A percentile compares a stretch with the other conserved stretches of the same genome.
These are phyloP conservation scores for Mus spicilegus DNA, from an alignment of 2,113 vertebrate species.

Conservation along the genomic window DNA sequence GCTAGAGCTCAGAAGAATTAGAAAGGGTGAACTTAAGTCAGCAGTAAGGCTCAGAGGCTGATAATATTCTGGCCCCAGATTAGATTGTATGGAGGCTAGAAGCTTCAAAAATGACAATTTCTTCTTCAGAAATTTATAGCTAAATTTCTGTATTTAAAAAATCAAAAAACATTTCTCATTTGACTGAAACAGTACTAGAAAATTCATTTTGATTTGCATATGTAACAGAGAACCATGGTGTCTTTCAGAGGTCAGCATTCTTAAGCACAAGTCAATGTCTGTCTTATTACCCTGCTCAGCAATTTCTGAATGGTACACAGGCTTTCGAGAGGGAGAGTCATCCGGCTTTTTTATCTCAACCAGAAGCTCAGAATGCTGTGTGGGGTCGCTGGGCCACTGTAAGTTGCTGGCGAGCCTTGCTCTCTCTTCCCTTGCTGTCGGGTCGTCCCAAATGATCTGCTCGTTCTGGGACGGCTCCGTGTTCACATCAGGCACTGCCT, in stretches of 20 bases:
- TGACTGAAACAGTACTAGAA: neutral
- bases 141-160: constrained; percentile 56
- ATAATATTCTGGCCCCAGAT: no score
- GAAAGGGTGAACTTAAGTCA: no score
- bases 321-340: constrained; percentile 83
- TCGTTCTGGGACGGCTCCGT: constrained; percentile 98
- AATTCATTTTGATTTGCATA: constrained; percentile 12
- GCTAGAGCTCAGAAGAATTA: no score
- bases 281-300: constrained; percentile 89
- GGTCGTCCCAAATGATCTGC: constrained; percentile 99
- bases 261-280: constrained; percentile 43
- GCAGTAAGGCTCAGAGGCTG: no score
- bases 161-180: constrained; percentile 27
- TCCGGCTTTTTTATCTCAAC: constrained; percentile 70
- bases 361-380: constrained; percentile 90
- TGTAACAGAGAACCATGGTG: constrained; percentile 37
- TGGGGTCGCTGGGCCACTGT: constrained; percentile 96
- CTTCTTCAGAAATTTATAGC: neutral
- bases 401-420: constrained; percentile 96
- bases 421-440: constrained; percentile 96
- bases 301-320: constrained; percentile 90
- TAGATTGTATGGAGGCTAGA: no score
- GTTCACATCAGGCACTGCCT: constrained; percentile 90
- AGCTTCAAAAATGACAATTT: no score
- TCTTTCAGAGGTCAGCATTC: constrained; percentile 32